Percentiles rank a stretch among this genome's conserved stretches.
Evolutionary conservation across 2,113 vertebrate species (phyloP).

Genomic region (Labeo rohita): DNA sequence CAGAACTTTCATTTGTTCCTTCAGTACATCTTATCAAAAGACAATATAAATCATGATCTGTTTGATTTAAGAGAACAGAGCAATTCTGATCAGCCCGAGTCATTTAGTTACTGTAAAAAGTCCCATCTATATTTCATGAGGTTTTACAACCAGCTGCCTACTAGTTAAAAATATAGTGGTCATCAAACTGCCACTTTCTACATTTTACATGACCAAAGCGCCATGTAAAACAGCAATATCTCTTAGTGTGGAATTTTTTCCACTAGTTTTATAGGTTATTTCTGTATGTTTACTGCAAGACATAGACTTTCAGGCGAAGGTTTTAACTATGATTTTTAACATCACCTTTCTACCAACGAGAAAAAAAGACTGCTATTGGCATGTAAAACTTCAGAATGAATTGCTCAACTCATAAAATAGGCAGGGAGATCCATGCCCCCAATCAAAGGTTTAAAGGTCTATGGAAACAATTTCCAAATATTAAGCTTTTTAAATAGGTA

Average conservation of each 20-base stretch:
- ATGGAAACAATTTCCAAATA: neutral
- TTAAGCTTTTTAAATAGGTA: neutral
- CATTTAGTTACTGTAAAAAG: neutral
- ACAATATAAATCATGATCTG: neutral
- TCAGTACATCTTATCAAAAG: neutral
- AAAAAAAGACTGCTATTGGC: neutral
- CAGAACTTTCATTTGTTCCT: neutral
- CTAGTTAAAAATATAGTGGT: neutral
- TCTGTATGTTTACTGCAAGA: constrained; percentile 1
- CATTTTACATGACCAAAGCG: neutral
- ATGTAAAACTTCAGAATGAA: neutral
- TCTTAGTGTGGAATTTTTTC: constrained; percentile 1
- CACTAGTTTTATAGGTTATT: neutral
- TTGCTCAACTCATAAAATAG: constrained; percentile 15
- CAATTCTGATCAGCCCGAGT: neutral
- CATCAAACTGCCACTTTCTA: constrained; percentile 12
- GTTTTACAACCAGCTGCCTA: neutral
- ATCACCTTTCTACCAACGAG: neutral
- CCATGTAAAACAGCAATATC: neutral
- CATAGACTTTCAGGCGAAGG: neutral
- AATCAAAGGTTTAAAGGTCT: neutral
- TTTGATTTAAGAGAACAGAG: constrained; percentile 14
- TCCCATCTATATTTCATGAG: constrained; percentile 12
- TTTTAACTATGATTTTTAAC: neutral
- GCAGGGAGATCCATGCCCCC: neutral